Evolutionary conservation across 1,140 invertebrate genomes (phyloP), one percentile per base, ranked within the genome.

Genomic region (Megalonaias nervosa): DNA sequence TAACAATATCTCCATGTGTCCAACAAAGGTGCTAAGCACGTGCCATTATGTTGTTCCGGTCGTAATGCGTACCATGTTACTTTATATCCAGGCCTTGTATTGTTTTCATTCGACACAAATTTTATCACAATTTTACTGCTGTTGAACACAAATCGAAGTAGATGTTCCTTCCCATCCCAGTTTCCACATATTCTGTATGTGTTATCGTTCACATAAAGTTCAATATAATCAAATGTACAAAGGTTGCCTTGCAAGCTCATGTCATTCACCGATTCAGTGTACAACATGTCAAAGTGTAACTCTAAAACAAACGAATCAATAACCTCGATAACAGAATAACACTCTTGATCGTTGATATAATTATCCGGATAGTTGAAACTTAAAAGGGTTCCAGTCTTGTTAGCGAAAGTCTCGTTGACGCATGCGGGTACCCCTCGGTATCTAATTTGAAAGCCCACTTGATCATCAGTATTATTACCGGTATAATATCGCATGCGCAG

Each of bases 211-310:
- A 21, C 62, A 23, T 38, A n/a, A 31, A 77, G 48, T 61, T 77
- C 75, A 48, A 72, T 17, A 31, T 67, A 77, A n/a, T 77, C 75
- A 57, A 60, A 65, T 6, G 19, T 16, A 72, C 75, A 77, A 64
- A 77, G 67, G 14, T 71, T 57, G 64, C 72, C 72, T 48, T 38
- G 13, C 19, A 77, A 26, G 38, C 71, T 77, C 23, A 71, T 48
- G 59, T 77, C 57, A 23, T 31, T 31, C 17, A 67, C 26, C 23
- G 75, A 77, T 67, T 72, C 70, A 17, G 75, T 77, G 57, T 77
- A 48, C 21, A 77, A 67, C 23, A 67, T 57, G 26, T 77, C 68
- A 72, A 77, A 77, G 14, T 6, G 21, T 16, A 77, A 48, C 17
- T 77, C 75, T 17, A 77, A 67, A 12, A 23, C 23, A 59, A 71